phyloP scores from a whole-genome alignment of 1,140 invertebrate species.

The Venturia canescens region DNA sequence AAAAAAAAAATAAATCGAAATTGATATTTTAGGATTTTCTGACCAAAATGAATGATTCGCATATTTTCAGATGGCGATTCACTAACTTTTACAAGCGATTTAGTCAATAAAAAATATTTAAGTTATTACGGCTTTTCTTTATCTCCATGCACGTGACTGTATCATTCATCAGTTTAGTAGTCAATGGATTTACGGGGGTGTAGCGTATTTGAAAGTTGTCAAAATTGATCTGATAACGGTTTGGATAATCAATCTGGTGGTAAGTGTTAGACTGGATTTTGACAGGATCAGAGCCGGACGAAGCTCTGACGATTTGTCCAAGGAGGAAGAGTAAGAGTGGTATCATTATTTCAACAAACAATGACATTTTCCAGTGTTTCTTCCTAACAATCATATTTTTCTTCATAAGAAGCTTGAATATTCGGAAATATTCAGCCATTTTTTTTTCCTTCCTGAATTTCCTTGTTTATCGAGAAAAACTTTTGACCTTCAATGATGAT shows the following conservation, averaged over 20 bases:
- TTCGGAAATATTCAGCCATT: constrained; percentile 60
- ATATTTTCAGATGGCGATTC: too few relatives aligned
- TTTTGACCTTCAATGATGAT: not conserved
- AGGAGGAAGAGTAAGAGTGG: constrained; percentile 68
- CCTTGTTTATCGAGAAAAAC: not conserved
- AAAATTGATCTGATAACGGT: constrained; percentile 49
- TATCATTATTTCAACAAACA: constrained; percentile 68
- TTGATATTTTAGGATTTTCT: not conserved
- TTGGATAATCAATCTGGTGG: constrained; percentile 52
- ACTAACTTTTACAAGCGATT: too few relatives aligned
- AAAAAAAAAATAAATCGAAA: constrained; percentile 6
- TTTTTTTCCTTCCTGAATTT: not conserved
- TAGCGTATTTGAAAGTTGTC: constrained; percentile 48
- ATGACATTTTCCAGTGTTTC: constrained; percentile 67
- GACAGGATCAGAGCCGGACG: constrained; percentile 56
- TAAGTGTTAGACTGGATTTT: constrained; percentile 60
- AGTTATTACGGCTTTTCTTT: constrained; percentile 57
- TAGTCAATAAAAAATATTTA: not conserved
- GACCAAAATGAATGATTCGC: too few relatives aligned
- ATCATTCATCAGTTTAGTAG: constrained; percentile 58
- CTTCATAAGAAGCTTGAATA: constrained; percentile 67
- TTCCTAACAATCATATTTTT: constrained; percentile 70
- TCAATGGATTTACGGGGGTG: constrained; percentile 62
- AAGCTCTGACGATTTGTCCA: constrained; percentile 66
- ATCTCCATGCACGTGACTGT: constrained; percentile 61